These are phyloP conservation scores for Corythornis madagascariensis DNA, from an alignment of 2,113 vertebrate genomes.

Conservation along the genomic window DNA sequence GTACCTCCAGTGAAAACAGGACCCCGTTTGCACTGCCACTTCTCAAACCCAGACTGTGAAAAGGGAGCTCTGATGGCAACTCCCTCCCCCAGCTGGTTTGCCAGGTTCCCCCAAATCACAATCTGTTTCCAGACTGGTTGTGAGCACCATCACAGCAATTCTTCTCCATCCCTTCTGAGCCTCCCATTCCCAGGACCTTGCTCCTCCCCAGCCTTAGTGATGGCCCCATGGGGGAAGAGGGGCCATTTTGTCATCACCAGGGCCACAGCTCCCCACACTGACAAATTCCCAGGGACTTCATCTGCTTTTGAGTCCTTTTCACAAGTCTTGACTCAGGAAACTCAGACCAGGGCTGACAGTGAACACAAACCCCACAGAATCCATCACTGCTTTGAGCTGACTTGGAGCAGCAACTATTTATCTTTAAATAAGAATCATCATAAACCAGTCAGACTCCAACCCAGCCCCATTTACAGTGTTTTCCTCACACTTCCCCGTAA, in stretches of 20 bases:
- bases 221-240: not conserved
- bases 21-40: accelerated
- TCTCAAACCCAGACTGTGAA: not conserved
- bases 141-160: accelerated
- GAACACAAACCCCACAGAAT: not conserved
- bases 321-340: not conserved
- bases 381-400: not conserved
- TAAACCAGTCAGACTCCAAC: not conserved
- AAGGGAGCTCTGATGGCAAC: not conserved
- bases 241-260: accelerated
- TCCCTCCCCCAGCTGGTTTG: accelerated
- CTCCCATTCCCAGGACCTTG: accelerated
- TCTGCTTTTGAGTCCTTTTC: not conserved
- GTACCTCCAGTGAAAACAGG: not conserved
- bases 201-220: not conserved
- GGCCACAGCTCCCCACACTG: not conserved
- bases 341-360: not conserved
- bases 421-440: not conserved
- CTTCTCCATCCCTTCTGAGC: not conserved
- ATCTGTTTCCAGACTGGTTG: accelerated
- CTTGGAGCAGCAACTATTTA: not conserved
- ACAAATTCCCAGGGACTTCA: not conserved
- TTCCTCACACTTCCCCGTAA: not conserved
- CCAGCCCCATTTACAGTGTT: not conserved
- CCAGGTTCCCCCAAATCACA: not conserved